These are phyloP conservation scores for Ochlodes sylvanus DNA, from an alignment of 2,888 invertebrate genomes.

Conservation along the genomic window DNA sequence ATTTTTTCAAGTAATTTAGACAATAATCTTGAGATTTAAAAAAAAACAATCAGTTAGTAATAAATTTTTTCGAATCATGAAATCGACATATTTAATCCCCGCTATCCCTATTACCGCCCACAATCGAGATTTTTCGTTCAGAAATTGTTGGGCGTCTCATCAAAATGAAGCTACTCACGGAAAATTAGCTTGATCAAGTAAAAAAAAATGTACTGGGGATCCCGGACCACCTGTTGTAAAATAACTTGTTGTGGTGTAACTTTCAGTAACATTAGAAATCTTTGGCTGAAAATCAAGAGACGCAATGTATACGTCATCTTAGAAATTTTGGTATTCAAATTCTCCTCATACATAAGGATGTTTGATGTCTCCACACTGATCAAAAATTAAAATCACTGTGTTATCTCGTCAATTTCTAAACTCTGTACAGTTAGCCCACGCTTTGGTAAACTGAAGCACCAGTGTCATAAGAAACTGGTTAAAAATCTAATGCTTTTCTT, in stretches of 20 bases:
- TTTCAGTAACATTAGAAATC: slow-evolving; percentile 27
- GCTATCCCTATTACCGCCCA: too few species aligned
- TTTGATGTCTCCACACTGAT: slow-evolving; percentile 52
- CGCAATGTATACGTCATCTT: slow-evolving; percentile 37
- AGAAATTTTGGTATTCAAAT: slow-evolving; percentile 71
- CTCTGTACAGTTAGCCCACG: slow-evolving; percentile 30
- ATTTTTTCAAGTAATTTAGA: too few species aligned
- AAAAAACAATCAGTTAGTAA: too few species aligned
- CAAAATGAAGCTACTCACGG: too few species aligned
- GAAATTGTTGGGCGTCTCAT: too few species aligned
- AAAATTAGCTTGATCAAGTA: too few species aligned
- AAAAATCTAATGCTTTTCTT: background rate
- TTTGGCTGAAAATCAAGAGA: slow-evolving; percentile 19
- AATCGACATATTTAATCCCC: too few species aligned
- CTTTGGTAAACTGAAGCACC: slow-evolving; percentile 1
- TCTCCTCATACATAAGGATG: slow-evolving; percentile 65
- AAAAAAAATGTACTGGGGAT: too few species aligned
- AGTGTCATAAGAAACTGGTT: background rate
- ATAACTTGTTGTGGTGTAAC: background rate
- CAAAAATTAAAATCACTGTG: slow-evolving; percentile 73
- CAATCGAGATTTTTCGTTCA: too few species aligned
- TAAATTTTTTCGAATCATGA: too few species aligned
- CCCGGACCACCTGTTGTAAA: background rate
- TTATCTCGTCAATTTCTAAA: slow-evolving; percentile 58
- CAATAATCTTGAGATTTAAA: too few species aligned